Evolutionary conservation across 2,888 invertebrate genomes (phyloP).

Genomic region (Mesorhabditis sp.): DNA sequence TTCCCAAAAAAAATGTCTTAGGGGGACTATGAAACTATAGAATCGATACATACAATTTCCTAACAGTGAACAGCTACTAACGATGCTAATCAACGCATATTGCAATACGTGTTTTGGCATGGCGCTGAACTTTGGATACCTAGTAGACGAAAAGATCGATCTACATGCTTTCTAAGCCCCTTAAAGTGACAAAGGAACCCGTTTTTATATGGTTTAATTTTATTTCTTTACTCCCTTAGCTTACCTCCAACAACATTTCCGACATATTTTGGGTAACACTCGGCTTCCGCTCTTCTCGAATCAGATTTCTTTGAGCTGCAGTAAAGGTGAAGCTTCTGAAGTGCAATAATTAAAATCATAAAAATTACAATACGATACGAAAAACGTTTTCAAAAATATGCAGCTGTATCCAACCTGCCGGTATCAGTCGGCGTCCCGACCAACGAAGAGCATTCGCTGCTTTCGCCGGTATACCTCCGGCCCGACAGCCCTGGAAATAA

Average conservation of each 20-base stretch:
- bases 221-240: slow-evolving; percentile 3
- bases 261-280: slow-evolving; percentile 55
- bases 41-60: no score
- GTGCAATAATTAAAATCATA: no score
- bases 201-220: background rate
- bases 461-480: slow-evolving; percentile 53
- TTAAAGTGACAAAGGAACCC: no score
- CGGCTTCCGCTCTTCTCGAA: slow-evolving; percentile 53
- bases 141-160: no score
- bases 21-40: no score
- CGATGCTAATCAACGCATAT: no score
- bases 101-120: no score
- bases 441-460: slow-evolving; percentile 53
- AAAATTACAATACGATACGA: no score
- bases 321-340: slow-evolving; percentile 33
- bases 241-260: slow-evolving; percentile 55
- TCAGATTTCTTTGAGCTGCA: slow-evolving; percentile 34
- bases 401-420: slow-evolving; percentile 23
- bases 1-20: no score
- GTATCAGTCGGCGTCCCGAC: slow-evolving; percentile 57
- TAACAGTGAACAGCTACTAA: no score
- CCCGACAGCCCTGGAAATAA: slow-evolving; percentile 34
- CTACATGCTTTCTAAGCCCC: no score
- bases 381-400: background rate
- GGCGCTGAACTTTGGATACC: no score